Base-by-base conservation (phyloP, 1,140 invertebrate species). In the Condylostylus longicornis region DNA sequence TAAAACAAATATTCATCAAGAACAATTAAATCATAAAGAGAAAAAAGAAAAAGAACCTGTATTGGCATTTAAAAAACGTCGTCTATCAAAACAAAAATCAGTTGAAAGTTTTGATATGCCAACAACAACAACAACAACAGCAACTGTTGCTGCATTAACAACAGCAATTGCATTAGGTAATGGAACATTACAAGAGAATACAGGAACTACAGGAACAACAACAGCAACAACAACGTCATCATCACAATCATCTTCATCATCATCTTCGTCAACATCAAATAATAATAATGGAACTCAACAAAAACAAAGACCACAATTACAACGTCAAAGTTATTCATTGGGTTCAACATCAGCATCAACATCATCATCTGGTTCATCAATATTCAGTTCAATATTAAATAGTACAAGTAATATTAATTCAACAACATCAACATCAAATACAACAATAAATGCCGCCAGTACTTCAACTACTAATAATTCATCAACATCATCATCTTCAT, bases 11-110 rank as follows among this genome's bases (percentile, higher is more conserved):
- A 12, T 12, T 8, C 7, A 7, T 7, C 33, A 35, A 19, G 4
- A 4, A 22, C 33, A 35, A 0, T 30, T 6, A n/a, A n/a, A 42
- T 17, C 41, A 49, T 19, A 50, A 55, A 33, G 53, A 53, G 33
- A 48, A 53, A 17, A 58, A 58, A 43, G 55, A 58, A 42, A 58
- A 57, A 40, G 55, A 58, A 28, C 44, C 54, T 34, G 54, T 56
- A 5, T 37, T 58, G 3, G 52, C 48, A 33, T 55, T 55, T 30
- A 60, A 60, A 41, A 59, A 59, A 41, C 47, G 56, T 0, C 51
- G 57, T 1, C 35, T 60, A 0, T 59, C 56, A 9, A 59, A 60
- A 37, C 54, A 59, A 32, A 57, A 57, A 31, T 57, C 52, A 18
- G 45, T 55, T 31, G 56, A 58, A 37, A 49, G 53, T 33, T 56